Percentiles rank a stretch among this genome's conserved stretches.
Evolutionary conservation across 2,113 vertebrate species (phyloP).

Genomic region (Struthidea cinerea): DNA sequence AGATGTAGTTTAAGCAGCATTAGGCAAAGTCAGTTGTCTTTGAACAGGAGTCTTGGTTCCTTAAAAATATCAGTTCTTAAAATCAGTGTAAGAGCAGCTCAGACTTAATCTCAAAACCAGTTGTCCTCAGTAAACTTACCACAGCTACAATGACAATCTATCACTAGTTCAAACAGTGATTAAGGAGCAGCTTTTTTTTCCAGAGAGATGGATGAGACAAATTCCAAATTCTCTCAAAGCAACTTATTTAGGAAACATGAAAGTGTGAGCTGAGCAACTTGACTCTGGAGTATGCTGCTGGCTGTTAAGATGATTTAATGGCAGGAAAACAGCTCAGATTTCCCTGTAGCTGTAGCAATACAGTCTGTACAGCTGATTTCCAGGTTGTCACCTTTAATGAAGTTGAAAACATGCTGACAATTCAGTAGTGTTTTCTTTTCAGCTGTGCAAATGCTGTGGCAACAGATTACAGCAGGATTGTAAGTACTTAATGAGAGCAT

Average conservation of each 20-base stretch:
- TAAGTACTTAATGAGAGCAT: slow-evolving; percentile 32
- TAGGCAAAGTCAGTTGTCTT: not conserved
- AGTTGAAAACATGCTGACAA: slow-evolving; percentile 62
- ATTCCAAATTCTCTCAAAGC: not conserved
- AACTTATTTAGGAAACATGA: not conserved
- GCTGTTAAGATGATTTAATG: slow-evolving; percentile 24
- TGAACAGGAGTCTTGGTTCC: not conserved
- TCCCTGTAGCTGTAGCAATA: not conserved
- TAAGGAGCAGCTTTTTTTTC: not conserved
- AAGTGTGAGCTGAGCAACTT: not conserved
- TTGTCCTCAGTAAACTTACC: not conserved
- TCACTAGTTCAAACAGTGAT: not conserved
- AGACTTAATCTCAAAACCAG: not conserved
- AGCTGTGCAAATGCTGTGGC: slow-evolving; percentile 50
- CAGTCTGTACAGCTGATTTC: slow-evolving; percentile 47
- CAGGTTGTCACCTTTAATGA: slow-evolving; percentile 66
- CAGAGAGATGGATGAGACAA: not conserved
- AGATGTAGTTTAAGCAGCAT: not conserved
- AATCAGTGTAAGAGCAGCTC: not conserved
- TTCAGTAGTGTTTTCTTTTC: slow-evolving; percentile 56
- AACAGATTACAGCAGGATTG: slow-evolving; percentile 55
- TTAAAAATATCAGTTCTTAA: not conserved
- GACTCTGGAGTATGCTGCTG: not conserved
- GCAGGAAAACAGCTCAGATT: slow-evolving; percentile 8
- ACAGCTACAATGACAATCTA: not conserved